These are phyloP conservation scores for Halocaridina rubra DNA, from an alignment of 2,888 invertebrate genomes.

Conservation along the genomic window DNA sequence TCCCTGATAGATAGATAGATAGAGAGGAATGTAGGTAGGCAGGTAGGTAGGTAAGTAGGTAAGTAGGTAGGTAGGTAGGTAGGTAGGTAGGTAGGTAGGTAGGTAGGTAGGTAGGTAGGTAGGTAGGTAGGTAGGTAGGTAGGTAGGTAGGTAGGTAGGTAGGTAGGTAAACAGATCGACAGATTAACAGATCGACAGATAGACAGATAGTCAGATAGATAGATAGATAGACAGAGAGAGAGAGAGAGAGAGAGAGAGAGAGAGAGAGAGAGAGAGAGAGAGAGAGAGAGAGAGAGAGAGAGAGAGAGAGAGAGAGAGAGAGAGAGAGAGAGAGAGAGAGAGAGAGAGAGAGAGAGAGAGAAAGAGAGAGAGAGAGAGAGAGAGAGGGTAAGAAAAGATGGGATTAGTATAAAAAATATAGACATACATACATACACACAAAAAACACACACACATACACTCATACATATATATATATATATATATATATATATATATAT, in stretches of 20 bases:
- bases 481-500: conserved; percentile 8
- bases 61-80: too few species aligned
- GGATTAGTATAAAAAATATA: neutral
- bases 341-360: neutral
- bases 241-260: neutral
- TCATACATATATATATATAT: neutral
- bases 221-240: too few species aligned
- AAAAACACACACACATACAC: neutral
- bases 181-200: too few species aligned
- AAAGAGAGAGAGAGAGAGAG: neutral
- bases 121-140: neutral
- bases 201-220: too few species aligned
- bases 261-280: neutral
- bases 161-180: too few species aligned
- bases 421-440: neutral
- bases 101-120: too few species aligned
- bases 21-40: too few species aligned
- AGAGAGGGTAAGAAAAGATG: neutral
- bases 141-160: neutral
- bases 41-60: too few species aligned
- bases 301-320: neutral
- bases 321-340: neutral
- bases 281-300: neutral
- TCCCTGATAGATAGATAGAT: too few species aligned
- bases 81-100: too few species aligned